Conservation (phyloP, 2,797 vertebrate species). For the Myripristis jacobus region DNA sequence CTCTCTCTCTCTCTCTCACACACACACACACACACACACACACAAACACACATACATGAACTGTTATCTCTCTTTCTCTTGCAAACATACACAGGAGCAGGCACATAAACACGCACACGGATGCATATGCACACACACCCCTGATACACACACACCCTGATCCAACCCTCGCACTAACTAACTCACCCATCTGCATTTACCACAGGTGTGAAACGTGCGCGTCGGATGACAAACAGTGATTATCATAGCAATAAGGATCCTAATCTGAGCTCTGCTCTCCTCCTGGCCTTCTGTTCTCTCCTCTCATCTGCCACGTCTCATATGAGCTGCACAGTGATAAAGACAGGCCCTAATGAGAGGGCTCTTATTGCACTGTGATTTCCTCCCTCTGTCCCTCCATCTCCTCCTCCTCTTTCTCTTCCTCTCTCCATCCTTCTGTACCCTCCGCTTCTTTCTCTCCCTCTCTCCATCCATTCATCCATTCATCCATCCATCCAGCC, state of each 20-base stretch:
- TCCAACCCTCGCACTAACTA: constrained; percentile 54
- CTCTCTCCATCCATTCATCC: constrained; percentile 38
- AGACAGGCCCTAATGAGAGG: constrained; percentile 79
- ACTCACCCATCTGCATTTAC: constrained; percentile 68
- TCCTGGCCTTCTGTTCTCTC: constrained; percentile 77
- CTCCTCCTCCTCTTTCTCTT: neutral
- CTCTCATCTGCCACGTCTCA: constrained; percentile 77
- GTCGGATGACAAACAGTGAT: constrained; percentile 80
- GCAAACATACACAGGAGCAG: neutral
- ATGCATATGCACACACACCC: constrained; percentile 16
- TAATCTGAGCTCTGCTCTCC: constrained; percentile 75
- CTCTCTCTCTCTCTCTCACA: no score
- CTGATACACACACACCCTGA: neutral
- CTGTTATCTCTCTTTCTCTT: constrained; percentile 8
- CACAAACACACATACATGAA: constrained; percentile 16
- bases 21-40: no score
- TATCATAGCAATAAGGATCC: constrained; percentile 79
- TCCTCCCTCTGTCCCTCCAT: constrained; percentile 47
- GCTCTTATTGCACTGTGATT: constrained; percentile 78
- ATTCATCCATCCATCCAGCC: constrained; percentile 45
- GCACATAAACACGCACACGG: constrained; percentile 17
- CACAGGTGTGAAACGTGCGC: constrained; percentile 78
- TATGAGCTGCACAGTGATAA: constrained; percentile 72
- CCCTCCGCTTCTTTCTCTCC: constrained; percentile 4
- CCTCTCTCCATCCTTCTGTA: neutral